Evolutionary conservation across 2,888 invertebrate genomes (phyloP), one percentile per base, ranked within the genome.

Genomic region (Scaptomyza polygonia): DNA sequence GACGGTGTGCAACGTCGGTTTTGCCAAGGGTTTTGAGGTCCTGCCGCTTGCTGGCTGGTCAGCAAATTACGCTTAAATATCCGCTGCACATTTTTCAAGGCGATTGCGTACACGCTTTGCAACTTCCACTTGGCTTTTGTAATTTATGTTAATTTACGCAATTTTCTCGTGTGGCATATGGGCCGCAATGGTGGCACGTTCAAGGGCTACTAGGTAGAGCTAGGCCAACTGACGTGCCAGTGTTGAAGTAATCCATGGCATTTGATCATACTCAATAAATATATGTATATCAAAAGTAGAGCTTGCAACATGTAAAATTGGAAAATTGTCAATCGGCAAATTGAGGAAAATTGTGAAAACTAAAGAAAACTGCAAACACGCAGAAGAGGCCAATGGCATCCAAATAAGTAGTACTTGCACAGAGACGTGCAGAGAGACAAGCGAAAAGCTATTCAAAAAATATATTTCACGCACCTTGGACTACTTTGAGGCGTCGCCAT

Each of bases 381-480:
- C 12, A 21, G 61, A 40, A 54, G 57, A 65, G 65, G 74, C 73
- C 74, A 73, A 74, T 73, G 74, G 66, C 74, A 66, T 55, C 25
- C 58, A 14, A 25, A 34, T 36, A 36, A n/a, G n/a, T n/a, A n/a
- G n/a, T n/a, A n/a, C 7, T 14, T 3, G 7, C 14, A 36, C 14
- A 36, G 14, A 36, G 49, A 55, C 29, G 57, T 43, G 43, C 16
- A n/a, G 67, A 54, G 21, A n/a, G 67, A 54, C 62, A 53, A 25
- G 32, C 56, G 48, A 53, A 71, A 52, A 74, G 63, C 54, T 58
- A 65, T 58, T 65, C 53, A 67, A 85, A 74, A 77, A 36, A 34
- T n/a, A 34, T 86, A 81, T 84, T 77, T 81, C 81, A 84, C 84
- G 84, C 84, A 84, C 84, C 84, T 84, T 84, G 84, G 84, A 84